phyloP scores from a whole-genome alignment of 2,797 vertebrate genomes.

The Scolopax bukidnonensis region DNA sequence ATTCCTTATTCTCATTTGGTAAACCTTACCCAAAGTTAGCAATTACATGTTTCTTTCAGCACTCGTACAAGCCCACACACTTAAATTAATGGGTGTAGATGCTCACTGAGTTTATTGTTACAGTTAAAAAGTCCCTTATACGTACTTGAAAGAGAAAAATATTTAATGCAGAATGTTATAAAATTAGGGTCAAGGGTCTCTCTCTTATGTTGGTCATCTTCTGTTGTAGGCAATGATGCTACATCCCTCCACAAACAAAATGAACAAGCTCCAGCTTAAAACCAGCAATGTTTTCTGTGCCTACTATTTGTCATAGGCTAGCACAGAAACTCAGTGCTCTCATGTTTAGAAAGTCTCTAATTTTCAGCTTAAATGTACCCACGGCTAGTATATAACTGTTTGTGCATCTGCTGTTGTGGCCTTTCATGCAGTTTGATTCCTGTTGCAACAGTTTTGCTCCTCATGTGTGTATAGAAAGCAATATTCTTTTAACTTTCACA shows the following conservation, averaged over 20 bases:
- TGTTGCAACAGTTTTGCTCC: neutral
- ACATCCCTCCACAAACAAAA: neutral
- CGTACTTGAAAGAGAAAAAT: neutral
- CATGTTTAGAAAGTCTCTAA: neutral
- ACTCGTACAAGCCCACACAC: fast-evolving
- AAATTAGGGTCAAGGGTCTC: neutral
- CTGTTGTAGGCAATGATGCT: neutral
- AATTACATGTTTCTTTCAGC: neutral
- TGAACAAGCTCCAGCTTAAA: neutral
- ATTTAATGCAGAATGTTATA: neutral
- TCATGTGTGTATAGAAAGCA: neutral
- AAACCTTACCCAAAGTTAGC: neutral
- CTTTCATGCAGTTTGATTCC: neutral
- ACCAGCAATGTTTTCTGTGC: neutral
- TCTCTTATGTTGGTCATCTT: neutral
- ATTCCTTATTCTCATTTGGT: neutral
- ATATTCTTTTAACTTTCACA: neutral
- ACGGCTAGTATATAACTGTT: neutral
- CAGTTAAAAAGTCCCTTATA: neutral
- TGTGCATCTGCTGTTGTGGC: neutral
- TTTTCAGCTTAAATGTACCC: neutral
- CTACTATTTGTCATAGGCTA: neutral
- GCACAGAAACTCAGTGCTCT: neutral
- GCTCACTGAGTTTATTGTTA: neutral
- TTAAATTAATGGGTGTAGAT: neutral